phyloP scores from a whole-genome alignment of 2,888 invertebrate species.

The Melanargia galathea region DNA sequence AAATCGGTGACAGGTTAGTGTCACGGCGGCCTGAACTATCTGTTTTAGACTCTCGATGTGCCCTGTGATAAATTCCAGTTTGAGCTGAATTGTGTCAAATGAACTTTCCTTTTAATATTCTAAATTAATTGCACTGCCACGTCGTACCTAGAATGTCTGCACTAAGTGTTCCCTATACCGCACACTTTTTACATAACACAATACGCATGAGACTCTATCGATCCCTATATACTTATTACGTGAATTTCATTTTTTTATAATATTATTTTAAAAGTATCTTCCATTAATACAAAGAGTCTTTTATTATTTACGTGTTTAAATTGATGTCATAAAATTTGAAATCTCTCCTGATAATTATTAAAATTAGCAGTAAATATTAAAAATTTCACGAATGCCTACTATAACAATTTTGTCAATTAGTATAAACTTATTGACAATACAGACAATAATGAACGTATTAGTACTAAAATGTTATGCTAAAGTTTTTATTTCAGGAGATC shows the following conservation, averaged over 20 bases:
- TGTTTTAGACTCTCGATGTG: conserved; percentile 68
- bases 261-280: conserved; percentile 7
- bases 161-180: conserved; percentile 72
- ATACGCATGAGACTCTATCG: conserved; percentile 63
- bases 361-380: background rate
- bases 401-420: background rate
- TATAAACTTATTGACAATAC: background rate
- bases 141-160: conserved; percentile 63
- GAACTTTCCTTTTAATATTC: conserved; percentile 51
- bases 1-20: conserved; percentile 81
- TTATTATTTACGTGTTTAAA: background rate
- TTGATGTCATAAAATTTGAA: background rate
- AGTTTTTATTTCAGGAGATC: background rate
- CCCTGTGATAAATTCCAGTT: conserved; percentile 51
- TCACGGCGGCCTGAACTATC: conserved; percentile 69
- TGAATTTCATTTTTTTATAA: conserved; percentile 48
- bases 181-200: conserved; percentile 61
- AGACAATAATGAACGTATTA: background rate
- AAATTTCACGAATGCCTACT: background rate
- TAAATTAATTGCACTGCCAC: conserved; percentile 63
- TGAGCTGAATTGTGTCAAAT: conserved; percentile 54
- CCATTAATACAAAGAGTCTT: background rate
- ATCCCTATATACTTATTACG: conserved; percentile 48
- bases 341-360: background rate
- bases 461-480: background rate